Conservation (phyloP, 2,113 vertebrate genomes). For the Apistogramma diplotaenia region DNA sequence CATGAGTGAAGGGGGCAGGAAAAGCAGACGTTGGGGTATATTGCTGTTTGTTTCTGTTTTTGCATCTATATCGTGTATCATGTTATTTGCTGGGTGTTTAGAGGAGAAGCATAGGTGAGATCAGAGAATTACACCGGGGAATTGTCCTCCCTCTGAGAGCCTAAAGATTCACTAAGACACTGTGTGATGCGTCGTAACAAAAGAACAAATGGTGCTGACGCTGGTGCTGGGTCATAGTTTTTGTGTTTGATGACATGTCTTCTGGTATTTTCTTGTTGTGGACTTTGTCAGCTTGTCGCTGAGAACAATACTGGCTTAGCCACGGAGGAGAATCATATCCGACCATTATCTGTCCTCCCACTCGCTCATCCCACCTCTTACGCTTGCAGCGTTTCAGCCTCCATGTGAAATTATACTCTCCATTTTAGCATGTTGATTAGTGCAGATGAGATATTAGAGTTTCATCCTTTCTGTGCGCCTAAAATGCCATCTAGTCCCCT, state of each 20-base stretch:
- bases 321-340: conserved; percentile 4
- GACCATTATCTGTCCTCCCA: conserved; percentile 16
- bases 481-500: conserved; percentile 68
- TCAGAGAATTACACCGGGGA: conserved; percentile 2
- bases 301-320: conserved; percentile 47
- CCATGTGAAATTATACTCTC: conserved; percentile 23
- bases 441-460: conserved; percentile 56
- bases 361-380: conserved; percentile 16
- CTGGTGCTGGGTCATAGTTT: background rate
- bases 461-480: conserved; percentile 43
- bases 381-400: conserved; percentile 35
- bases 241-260: conserved; percentile 33
- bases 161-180: conserved; percentile 58
- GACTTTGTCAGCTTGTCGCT: conserved; percentile 22
- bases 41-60: background rate
- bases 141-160: conserved; percentile 17
- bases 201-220: conserved; percentile 45
- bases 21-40: conserved; percentile 3
- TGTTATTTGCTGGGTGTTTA: conserved; percentile 13
- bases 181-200: conserved; percentile 6
- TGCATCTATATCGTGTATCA: conserved; percentile 7
- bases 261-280: conserved; percentile 23
- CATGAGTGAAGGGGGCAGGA: background rate
- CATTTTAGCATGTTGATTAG: conserved; percentile 58
- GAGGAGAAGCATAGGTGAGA: conserved; percentile 8